These are phyloP conservation scores for Cassiopea andromeda DNA, from an alignment of 30 jellyfish, hydroid and myxozoan genomes.

Conservation along the genomic window DNA sequence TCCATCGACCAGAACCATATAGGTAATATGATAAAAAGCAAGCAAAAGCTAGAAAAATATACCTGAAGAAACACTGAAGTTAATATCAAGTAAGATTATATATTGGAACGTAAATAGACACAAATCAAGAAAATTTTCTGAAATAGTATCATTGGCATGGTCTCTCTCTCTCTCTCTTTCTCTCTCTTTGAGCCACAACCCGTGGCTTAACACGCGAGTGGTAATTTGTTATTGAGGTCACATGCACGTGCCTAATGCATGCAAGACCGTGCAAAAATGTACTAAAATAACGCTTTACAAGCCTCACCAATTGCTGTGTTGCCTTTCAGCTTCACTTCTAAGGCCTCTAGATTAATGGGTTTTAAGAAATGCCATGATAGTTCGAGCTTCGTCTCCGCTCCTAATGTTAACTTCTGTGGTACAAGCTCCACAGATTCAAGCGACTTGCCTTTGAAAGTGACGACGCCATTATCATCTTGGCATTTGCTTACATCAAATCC, in stretches of 20 bases:
- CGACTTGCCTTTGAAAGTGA: slow-evolving; percentile 6
- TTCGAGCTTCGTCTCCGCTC: slow-evolving; percentile 1
- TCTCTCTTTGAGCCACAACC: too few relatives aligned
- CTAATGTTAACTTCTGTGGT: slow-evolving; percentile 42
- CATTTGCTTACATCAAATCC: slow-evolving; percentile 4
- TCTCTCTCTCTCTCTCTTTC: too few relatives aligned
- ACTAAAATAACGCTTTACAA: not conserved
- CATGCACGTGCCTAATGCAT: too few relatives aligned
- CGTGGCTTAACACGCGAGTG: too few relatives aligned
- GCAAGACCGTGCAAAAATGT: not conserved
- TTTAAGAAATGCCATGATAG: slow-evolving; percentile 8
- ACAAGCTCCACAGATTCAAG: slow-evolving; percentile 32
- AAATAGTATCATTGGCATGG: too few relatives aligned
- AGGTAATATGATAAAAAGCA: not conserved
- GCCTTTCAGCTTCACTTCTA: slow-evolving; percentile 35
- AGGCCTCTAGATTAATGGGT: not conserved
- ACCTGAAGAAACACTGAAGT: not conserved
- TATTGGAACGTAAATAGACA: too few relatives aligned
- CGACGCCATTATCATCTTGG: not conserved
- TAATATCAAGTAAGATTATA: too few relatives aligned
- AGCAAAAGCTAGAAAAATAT: not conserved
- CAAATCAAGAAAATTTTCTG: too few relatives aligned
- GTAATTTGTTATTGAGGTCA: too few relatives aligned
- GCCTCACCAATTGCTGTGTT: slow-evolving; percentile 40
- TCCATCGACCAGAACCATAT: too few relatives aligned